Evolutionary conservation across 2,888 invertebrate genomes (phyloP), one percentile per base, ranked within the genome.

Genomic region (Tyria jacobaeae): DNA sequence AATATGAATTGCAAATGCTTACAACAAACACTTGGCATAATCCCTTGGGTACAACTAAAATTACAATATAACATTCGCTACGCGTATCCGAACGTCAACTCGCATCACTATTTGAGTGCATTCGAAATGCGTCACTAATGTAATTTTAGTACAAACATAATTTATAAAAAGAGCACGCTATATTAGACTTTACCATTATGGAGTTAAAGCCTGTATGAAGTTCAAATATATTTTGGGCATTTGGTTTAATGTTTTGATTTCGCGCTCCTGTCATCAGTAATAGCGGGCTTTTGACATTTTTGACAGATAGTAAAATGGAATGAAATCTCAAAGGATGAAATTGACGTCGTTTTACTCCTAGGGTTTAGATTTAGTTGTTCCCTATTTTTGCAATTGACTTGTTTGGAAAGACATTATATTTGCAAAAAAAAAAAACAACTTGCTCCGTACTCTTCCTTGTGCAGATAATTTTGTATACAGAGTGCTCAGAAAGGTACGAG

Each of bases 61-160:
- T 72, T 62, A 70, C 61, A 78, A 63, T 70, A 65, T 59, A 44
- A 59, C 64, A 70, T 78, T 73, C 68, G 69, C 53, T 64, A 68
- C 66, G 67, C 71, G 68, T 59, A 66, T 75, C 70, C 60, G 61
- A 77, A 78, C 67, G 68, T 73, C 71, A 72, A 52, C 25, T 64
- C 67, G 49, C 75, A 67, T 77, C 73, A 72, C 73, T 64, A 69
- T 57, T 59, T 60, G 80, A 87, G 80, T 86, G 88, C 87, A 83
- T 84, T 86, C 82, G 81, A 86, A 81, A 79, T 69, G 81, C 86
- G 82, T 84, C 71, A 82, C 88, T 80, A 82, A 87, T 66, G 66
- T 69, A 66, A 64, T 52, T 56, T 58, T 57, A 56, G 68, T 76
- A 70, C 71, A 68, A 68, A 64, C 25, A 52, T 60, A 56, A 0